Evolutionary conservation across 2,888 invertebrate genomes (phyloP).

Genomic region (Marronus borbonicus): DNA sequence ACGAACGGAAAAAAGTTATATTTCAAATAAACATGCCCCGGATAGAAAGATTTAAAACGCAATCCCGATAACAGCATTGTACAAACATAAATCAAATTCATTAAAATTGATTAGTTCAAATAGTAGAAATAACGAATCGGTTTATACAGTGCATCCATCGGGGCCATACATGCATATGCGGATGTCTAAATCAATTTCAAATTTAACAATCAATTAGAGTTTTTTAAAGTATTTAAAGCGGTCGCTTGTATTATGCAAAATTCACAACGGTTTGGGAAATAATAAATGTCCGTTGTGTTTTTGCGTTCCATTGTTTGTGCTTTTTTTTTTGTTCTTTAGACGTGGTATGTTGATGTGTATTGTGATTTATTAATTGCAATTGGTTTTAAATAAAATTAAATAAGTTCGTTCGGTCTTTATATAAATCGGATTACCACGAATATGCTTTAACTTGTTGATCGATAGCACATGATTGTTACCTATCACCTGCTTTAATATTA

Average conservation of each 20-base stretch:
- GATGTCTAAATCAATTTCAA: slow-evolving; percentile 4
- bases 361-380: too few species aligned
- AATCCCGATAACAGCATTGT: slow-evolving; percentile 1
- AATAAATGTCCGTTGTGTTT: too few species aligned
- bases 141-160: slow-evolving; percentile 11
- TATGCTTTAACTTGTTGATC: too few species aligned
- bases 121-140: slow-evolving; percentile 20
- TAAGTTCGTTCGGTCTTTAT: too few species aligned
- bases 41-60: background rate
- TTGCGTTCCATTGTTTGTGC: too few species aligned
- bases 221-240: slow-evolving; percentile 1
- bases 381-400: too few species aligned
- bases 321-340: too few species aligned
- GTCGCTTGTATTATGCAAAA: slow-evolving; percentile 1
- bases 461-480: too few species aligned
- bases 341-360: too few species aligned
- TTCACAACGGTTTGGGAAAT: too few species aligned
- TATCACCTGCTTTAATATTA: too few species aligned
- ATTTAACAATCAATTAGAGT: slow-evolving; percentile 17
- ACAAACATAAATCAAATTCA: slow-evolving; percentile 19
- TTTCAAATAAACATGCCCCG: slow-evolving; percentile 8
- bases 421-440: too few species aligned
- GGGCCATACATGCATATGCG: background rate
- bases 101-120: slow-evolving; percentile 20
- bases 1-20: slow-evolving; percentile 25